phyloP scores from a whole-genome alignment of 2,113 vertebrate genomes.

The Psephotus haematonotus region DNA sequence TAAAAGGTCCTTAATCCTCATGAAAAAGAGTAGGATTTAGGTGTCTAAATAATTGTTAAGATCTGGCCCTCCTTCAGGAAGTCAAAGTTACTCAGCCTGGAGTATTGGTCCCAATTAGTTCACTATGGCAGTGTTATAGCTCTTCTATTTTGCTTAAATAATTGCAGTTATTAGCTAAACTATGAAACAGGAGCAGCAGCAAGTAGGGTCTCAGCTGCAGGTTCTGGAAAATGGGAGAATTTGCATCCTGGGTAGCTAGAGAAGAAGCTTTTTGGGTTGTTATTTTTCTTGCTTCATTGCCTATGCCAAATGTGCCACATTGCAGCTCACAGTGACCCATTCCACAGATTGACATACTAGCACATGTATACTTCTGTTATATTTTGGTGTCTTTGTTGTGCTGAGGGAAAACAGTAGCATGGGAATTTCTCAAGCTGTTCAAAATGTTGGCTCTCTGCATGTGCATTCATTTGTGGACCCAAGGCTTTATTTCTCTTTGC shows the following conservation, averaged over 20 bases:
- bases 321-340: rapidly evolving
- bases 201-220: background rate
- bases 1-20: background rate
- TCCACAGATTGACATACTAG: background rate
- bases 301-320: background rate
- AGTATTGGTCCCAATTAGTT: background rate
- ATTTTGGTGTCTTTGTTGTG: background rate
- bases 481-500: background rate
- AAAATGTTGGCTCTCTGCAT: background rate
- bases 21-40: background rate
- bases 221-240: background rate
- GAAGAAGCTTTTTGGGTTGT: background rate
- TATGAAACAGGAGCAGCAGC: background rate
- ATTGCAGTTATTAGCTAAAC: background rate
- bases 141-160: background rate
- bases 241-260: background rate
- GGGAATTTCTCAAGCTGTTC: background rate
- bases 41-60: background rate
- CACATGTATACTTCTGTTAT: background rate
- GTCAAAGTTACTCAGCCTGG: background rate
- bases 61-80: background rate
- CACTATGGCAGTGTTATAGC: background rate
- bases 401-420: background rate
- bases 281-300: background rate
- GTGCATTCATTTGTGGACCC: background rate